Percentiles rank a stretch among this genome's conserved stretches.
Evolutionary conservation across 2,888 invertebrate species (phyloP).

Genomic region (Tolmerus cingulatus): DNA sequence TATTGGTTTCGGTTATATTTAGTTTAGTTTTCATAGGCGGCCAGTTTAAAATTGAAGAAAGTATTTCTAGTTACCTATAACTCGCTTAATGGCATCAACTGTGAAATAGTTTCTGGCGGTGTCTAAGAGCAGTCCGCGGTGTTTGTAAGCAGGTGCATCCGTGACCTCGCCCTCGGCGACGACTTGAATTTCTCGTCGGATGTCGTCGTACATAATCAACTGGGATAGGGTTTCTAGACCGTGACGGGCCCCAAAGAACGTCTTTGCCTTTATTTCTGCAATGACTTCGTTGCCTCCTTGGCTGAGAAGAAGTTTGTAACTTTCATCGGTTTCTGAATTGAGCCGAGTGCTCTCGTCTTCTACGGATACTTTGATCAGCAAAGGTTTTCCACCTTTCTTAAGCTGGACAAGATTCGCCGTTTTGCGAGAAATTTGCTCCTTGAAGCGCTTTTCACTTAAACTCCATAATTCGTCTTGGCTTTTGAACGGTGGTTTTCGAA

Average conservation of each 20-base stretch:
- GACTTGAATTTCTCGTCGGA: slow-evolving; percentile 66
- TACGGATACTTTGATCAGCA: slow-evolving; percentile 61
- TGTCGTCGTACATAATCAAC: slow-evolving; percentile 61
- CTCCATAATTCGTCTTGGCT: slow-evolving; percentile 56
- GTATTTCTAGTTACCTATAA: slow-evolving; percentile 68
- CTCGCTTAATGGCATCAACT: slow-evolving; percentile 74
- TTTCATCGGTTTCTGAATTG: slow-evolving; percentile 67
- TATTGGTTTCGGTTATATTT: too few species aligned
- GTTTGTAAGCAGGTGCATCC: slow-evolving; percentile 86
- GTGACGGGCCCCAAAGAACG: slow-evolving; percentile 71
- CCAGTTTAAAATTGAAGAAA: slow-evolving; percentile 33
- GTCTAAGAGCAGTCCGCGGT: slow-evolving; percentile 89
- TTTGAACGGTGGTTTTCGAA: slow-evolving; percentile 55
- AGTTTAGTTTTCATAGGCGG: too few species aligned
- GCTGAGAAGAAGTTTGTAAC: slow-evolving; percentile 60
- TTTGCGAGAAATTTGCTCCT: slow-evolving; percentile 56
- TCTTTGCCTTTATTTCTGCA: slow-evolving; percentile 66
- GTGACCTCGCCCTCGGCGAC: slow-evolving; percentile 69
- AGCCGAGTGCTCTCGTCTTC: slow-evolving; percentile 56
- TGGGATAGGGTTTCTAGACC: slow-evolving; percentile 68
- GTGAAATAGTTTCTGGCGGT: slow-evolving; percentile 88
- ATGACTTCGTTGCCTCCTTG: slow-evolving; percentile 61
- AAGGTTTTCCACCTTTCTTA: slow-evolving; percentile 62
- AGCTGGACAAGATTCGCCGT: slow-evolving; percentile 55
- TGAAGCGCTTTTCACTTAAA: slow-evolving; percentile 61